Base-by-base conservation (phyloP, 1,140 invertebrate genomes). In the Drosophila jambulina region DNA sequence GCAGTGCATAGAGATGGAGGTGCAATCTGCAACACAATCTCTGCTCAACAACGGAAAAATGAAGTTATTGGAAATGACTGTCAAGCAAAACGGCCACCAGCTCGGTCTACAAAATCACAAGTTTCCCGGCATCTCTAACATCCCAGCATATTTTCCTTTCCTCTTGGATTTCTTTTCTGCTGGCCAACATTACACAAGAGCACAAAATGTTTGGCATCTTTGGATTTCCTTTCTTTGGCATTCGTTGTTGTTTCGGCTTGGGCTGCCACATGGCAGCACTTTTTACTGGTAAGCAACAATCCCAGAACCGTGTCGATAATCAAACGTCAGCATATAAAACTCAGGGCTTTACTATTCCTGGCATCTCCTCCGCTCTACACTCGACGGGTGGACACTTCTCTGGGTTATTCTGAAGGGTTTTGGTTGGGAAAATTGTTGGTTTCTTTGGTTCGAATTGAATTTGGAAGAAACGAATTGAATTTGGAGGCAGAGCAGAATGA, bases 41-140 rank as follows among this genome's bases (percentile, higher is more conserved):
- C 81, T 84, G 85, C 84, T 85, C 85, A 87, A 90, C 85, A 84
- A 90, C 84, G 81, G 81, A 87, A 87, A 87, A 87, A 87, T 87
- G 85, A 87, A 87, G 85, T 87, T 87, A 87, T 87, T 87, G 84
- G 84, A 87, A 87, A 90, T 87, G 84, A 90, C 84, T 90, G 85
- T 87, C 84, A 90, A 80, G 76, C 63, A 78, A 64, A 63, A 60
- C 68, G 78, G 63, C 74, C 84, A 82, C 83, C 83, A 86, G 82
- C 82, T 79, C 65, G 83, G 57, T 71, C 69, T 82, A 87, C 68
- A 85, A 63, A 68, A 67, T 48, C 64, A 63, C 25, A 40, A 63
- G 62, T 64, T 25, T 34, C 56, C 61, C 74, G 53, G 53, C 53
- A 56, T 56, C 34, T 56, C 53, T 34, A 23, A 54, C 75, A 64